Evolutionary conservation across 2,797 vertebrate species (phyloP), one percentile per base, ranked within the genome.

Genomic region (Rhabdophis nuchalis): DNA sequence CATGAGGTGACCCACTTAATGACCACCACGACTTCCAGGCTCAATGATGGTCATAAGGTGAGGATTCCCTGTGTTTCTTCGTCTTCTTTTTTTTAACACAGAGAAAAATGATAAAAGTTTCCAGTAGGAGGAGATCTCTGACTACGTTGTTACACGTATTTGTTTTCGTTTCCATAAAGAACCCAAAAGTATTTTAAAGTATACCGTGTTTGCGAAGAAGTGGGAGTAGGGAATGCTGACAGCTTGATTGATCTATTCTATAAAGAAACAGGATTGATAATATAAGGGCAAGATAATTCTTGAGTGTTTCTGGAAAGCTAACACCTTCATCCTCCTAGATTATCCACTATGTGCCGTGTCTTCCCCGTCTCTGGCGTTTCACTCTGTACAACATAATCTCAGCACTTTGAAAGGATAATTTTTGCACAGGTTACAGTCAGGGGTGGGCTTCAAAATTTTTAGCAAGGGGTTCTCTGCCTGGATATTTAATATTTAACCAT

Each of bases 51-150:
- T 64, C 61, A n/a, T n/a, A 64, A 64, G 2, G n/a, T 0, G 29
- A 64, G 61, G n/a, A 64, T 64, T 32, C 14, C 12, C 61, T 16
- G 5, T 64, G 14, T n/a, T 64, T 14, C 13, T 64, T 6, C 61
- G 14, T 6, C n/a, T 53, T 2, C 1, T 5, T 1, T 1, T 1
- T 4, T 1, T 46, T 10, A 23, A 41, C 18, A 2, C 92, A 23
- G 16, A 82, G 85, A 61, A 16, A 12, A 32, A 68, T 8, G 36
- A 25, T 56, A 29, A 2, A 0, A 58, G 10, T 89, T 61, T 60
- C 94, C 94, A 92, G 92, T 89, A 95, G 95, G 92, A 92, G 94
- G 20, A 25, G 88, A 32, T 14, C 85, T 89, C 10, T 0, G 4
- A 68, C n/a, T 64, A 3, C 13, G 0, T 1, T 91, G 56, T 16